Conservation (phyloP, 2,888 invertebrate species). For the Pristionchus maxplancki region DNA sequence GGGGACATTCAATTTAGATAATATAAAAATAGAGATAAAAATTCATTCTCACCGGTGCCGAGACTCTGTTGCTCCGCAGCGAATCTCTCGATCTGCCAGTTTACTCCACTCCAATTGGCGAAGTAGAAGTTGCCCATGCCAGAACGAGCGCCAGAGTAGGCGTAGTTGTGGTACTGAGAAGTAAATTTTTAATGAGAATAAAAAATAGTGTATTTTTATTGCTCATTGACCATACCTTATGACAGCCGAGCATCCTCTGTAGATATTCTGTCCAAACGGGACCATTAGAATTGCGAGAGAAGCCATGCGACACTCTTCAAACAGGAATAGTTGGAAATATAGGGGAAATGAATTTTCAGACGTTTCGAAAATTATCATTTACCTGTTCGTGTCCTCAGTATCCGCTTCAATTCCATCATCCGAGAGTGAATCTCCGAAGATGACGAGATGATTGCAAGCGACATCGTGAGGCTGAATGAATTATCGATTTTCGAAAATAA, state of each 20-base stretch:
- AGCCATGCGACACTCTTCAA: constrained; percentile 53
- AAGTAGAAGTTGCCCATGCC: constrained; percentile 71
- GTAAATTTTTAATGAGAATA: too few species aligned
- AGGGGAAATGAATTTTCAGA: background rate
- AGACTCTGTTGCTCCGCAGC: constrained; percentile 57
- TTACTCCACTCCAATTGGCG: constrained; percentile 67
- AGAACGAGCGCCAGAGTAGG: constrained; percentile 69
- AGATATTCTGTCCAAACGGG: constrained; percentile 72
- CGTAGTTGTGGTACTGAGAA: constrained; percentile 67
- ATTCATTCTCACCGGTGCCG: constrained; percentile 48
- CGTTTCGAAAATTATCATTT: background rate
- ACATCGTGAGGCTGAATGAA: constrained; percentile 67
- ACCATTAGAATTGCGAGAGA: constrained; percentile 67
- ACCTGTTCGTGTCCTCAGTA: constrained; percentile 50
- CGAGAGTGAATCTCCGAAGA: constrained; percentile 71
- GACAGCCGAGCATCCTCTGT: constrained; percentile 66
- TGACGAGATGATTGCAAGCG: constrained; percentile 65
- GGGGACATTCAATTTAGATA: too few species aligned
- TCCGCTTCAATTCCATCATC: constrained; percentile 71
- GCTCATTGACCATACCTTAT: constrained; percentile 57
- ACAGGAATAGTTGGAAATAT: background rate
- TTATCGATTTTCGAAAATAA: background rate
- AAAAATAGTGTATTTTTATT: background rate
- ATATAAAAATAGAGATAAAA: too few species aligned
- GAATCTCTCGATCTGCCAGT: constrained; percentile 65